Conservation (phyloP, 2,113 vertebrate species). For the Passer montanus region DNA sequence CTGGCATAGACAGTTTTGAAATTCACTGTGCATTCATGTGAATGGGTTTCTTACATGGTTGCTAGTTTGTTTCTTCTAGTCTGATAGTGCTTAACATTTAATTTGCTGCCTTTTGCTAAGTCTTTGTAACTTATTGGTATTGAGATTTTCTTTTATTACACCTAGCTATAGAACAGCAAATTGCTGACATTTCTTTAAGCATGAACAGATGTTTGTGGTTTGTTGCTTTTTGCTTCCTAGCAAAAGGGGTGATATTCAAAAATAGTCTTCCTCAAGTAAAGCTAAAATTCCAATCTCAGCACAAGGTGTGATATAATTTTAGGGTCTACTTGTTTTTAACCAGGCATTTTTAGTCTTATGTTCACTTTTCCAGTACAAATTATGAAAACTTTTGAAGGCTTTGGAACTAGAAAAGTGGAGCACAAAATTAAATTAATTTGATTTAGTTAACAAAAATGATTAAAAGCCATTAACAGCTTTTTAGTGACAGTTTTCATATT, state of each 20-base stretch:
- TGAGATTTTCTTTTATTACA: not conserved
- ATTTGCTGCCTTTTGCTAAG: not conserved
- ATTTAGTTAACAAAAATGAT: not conserved
- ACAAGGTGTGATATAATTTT: not conserved
- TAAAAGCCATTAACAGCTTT: not conserved
- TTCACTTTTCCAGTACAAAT: not conserved
- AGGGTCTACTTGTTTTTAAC: not conserved
- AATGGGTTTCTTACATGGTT: not conserved
- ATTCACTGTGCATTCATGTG: not conserved
- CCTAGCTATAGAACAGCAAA: not conserved
- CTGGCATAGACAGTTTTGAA: not conserved
- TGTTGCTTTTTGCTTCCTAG: not conserved
- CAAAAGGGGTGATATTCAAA: not conserved
- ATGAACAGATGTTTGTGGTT: not conserved
- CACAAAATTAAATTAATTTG: not conserved
- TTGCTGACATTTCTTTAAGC: not conserved
- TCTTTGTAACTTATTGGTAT: not conserved
- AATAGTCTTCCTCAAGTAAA: not conserved
- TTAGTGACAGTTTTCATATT: not conserved
- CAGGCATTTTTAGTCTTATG: not conserved
- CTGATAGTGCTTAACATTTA: not conserved
- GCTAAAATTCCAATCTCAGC: not conserved
- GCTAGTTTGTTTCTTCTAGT: not conserved
- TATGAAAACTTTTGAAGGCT: not conserved
- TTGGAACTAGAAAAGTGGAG: not conserved